These are phyloP conservation scores for Ceyx melanurus DNA, from an alignment of 2,113 vertebrate genomes.

Conservation along the genomic window DNA sequence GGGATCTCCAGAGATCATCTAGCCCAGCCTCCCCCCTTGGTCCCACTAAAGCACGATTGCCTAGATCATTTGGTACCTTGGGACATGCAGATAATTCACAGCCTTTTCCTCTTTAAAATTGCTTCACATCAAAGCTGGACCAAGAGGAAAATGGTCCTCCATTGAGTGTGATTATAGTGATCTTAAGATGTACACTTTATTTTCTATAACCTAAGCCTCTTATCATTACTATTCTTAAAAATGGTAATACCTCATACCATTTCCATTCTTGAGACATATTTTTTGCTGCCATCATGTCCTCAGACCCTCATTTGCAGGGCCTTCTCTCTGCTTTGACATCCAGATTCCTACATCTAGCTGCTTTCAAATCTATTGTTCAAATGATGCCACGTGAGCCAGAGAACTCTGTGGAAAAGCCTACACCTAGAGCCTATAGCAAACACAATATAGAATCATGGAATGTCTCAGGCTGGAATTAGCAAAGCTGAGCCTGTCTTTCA, in stretches of 20 bases:
- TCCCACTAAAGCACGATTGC: too few relatives aligned
- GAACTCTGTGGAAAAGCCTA: neutral
- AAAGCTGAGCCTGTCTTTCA: neutral
- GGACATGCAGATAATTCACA: too few relatives aligned
- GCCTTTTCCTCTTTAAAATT: neutral
- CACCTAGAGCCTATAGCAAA: neutral
- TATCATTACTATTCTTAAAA: neutral
- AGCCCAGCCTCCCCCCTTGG: too few relatives aligned
- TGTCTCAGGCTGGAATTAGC: too few relatives aligned
- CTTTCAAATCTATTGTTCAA: neutral
- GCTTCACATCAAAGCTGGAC: neutral
- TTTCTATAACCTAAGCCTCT: neutral
- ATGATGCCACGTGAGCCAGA: neutral
- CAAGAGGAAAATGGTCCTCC: neutral
- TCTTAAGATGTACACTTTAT: neutral
- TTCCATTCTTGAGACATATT: neutral
- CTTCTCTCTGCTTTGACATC: neutral
- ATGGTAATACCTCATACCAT: too few relatives aligned
- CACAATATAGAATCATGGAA: neutral
- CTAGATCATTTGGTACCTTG: too few relatives aligned
- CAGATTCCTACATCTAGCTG: neutral
- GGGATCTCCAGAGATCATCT: too few relatives aligned
- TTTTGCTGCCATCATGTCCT: neutral
- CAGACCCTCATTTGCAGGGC: neutral
- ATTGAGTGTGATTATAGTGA: neutral